These are phyloP conservation scores for Toxonevra muliebris DNA, from an alignment of 2,888 invertebrate genomes.

Conservation along the genomic window DNA sequence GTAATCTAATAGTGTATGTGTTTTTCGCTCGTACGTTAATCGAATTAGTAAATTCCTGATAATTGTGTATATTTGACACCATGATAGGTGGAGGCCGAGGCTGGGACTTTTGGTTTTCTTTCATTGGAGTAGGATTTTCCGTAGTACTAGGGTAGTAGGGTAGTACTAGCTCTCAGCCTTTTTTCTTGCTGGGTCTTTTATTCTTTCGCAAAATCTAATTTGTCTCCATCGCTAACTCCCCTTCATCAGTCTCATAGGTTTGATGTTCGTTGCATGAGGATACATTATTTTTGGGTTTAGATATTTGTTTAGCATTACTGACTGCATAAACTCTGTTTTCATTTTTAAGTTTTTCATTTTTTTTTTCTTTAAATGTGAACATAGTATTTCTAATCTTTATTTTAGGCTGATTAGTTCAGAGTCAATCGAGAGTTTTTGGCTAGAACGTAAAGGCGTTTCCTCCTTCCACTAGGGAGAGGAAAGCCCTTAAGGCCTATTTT, in stretches of 20 bases:
- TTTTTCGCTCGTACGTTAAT: background rate
- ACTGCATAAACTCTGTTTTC: too few relatives aligned
- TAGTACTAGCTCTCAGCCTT: background rate
- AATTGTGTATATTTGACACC: background rate
- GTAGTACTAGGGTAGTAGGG: too few relatives aligned
- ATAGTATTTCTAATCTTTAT: too few relatives aligned
- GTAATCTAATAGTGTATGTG: background rate
- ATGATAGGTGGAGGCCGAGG: constrained; percentile 10
- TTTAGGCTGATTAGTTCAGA: too few relatives aligned
- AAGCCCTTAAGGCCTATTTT: too few relatives aligned
- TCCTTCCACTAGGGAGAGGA: too few relatives aligned
- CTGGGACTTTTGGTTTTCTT: background rate
- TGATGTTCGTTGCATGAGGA: background rate
- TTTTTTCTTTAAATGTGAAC: too few relatives aligned
- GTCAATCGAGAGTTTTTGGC: too few relatives aligned
- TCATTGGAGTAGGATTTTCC: background rate
- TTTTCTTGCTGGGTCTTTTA: constrained; percentile 13
- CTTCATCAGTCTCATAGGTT: constrained; percentile 14
- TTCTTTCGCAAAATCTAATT: background rate
- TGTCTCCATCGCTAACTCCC: constrained; percentile 13
- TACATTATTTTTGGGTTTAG: constrained; percentile 6
- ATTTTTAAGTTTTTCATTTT: too few relatives aligned
- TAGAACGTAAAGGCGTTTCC: too few relatives aligned
- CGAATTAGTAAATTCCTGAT: background rate
- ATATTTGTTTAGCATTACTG: too few relatives aligned